Conservation (phyloP, 2,113 vertebrate genomes). For the Megalops atlanticus region DNA sequence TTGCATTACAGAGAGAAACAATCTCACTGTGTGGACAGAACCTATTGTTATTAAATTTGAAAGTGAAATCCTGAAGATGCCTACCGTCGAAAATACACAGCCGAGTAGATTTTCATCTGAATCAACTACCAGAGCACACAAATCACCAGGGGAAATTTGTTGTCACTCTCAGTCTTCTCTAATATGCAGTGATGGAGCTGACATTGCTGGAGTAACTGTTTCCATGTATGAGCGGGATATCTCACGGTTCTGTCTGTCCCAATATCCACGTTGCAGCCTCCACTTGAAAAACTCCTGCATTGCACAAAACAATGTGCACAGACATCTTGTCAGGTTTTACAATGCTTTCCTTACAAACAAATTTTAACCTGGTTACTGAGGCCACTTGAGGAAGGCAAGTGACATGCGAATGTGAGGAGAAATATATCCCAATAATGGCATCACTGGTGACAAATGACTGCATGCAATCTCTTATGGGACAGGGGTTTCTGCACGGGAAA, state of each 20-base stretch:
- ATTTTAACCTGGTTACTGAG: neutral
- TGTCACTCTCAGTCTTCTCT: neutral
- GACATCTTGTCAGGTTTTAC: neutral
- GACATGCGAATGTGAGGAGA: neutral
- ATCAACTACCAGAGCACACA: too few species aligned
- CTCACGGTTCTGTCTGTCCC: neutral
- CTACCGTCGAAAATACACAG: neutral
- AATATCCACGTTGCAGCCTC: neutral
- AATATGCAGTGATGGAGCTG: neutral
- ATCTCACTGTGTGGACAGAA: too few species aligned
- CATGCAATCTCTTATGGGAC: neutral
- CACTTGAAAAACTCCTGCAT: neutral
- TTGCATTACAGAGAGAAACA: too few species aligned
- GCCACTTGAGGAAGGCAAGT: neutral
- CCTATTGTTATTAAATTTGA: too few species aligned
- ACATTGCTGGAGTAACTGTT: neutral
- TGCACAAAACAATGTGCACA: neutral
- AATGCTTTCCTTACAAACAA: neutral
- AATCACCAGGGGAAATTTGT: neutral
- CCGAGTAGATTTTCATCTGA: neutral
- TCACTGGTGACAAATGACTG: neutral
- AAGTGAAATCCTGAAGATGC: neutral
- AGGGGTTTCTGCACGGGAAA: neutral
- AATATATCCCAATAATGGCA: neutral
- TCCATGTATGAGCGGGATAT: neutral